Base-by-base conservation (phyloP, 2,888 invertebrate genomes). In the Phymatocera aterrima region DNA sequence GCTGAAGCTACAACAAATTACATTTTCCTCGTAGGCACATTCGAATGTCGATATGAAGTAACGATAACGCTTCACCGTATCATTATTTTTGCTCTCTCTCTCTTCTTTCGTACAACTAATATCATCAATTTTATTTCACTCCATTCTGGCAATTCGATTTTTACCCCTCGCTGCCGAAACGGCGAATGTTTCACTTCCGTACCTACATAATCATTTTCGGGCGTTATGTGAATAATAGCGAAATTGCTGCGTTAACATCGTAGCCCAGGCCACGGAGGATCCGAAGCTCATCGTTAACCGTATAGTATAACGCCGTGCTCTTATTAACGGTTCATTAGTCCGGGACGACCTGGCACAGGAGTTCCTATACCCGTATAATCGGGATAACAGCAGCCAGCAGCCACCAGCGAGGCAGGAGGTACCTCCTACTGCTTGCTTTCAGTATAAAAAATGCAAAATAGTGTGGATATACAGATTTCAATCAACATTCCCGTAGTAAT, bases 361-460 rank as follows among this genome's bases (percentile, higher is more conserved):
- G 48, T 72, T 28, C 72, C 18, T 46, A 43, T 68, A n/a, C n/a
- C 46, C 70, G 51, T 48, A 46, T 68, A n/a, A n/a, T n/a, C n/a
- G n/a, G n/a, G n/a, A n/a, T n/a, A n/a, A n/a, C n/a, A n/a, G n/a
- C n/a, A n/a, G n/a, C n/a, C 68, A 24, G 6, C 18, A 46, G 15
- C 21, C 15, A 68, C 21, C n/a, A 2, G 40, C 21, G 40, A 10
- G 10, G 8, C 6, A 46, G 10, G n/a, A 10, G 15, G 24, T 28
- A n/a, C 12, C 3, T n/a, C 18, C 15, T 15, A 37, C 24, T 8
- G 43, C 68, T 15, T 8, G 28, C 21, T 15, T 24, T 75, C 70
- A 18, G 74, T 78, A 81, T 83, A 82, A 80, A n/a, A 84, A 84
- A 84, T 83, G 84, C 82, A 81, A 84, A 83, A 78, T 77, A 81